Percentiles rank a stretch among this genome's conserved stretches.
These are phyloP conservation scores for Irena cyanogastra DNA, from an alignment of 2,113 vertebrate species.

Conservation along the genomic window DNA sequence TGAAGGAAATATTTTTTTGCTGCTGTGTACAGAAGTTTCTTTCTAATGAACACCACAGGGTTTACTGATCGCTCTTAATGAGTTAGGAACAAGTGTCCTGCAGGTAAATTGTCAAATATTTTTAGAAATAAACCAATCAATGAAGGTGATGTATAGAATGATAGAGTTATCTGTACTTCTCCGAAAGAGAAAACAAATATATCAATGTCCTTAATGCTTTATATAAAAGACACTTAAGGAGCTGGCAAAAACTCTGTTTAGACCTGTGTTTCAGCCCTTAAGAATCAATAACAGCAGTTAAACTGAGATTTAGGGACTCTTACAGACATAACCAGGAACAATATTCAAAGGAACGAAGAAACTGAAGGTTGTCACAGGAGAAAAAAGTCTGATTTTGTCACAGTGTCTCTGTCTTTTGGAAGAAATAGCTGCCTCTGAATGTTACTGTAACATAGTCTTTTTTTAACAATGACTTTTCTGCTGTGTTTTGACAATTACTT, in stretches of 20 bases:
- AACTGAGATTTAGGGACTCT: conserved; percentile 22
- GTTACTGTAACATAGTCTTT: background rate
- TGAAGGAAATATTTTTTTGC: conserved; percentile 44
- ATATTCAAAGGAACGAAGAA: conserved; percentile 11
- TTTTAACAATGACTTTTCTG: background rate
- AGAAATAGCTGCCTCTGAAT: background rate
- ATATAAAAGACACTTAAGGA: conserved; percentile 7
- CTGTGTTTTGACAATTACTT: background rate
- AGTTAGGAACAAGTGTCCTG: conserved; percentile 49
- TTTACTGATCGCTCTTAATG: conserved; percentile 70
- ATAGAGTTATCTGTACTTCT: background rate
- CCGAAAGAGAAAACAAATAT: conserved; percentile 27
- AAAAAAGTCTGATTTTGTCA: background rate
- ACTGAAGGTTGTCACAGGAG: background rate
- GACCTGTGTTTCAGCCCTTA: background rate
- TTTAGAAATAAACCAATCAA: conserved; percentile 60
- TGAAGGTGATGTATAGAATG: conserved; percentile 37
- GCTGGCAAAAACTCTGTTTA: background rate
- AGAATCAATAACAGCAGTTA: conserved; percentile 14
- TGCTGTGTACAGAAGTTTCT: conserved; percentile 46
- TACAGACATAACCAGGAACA: background rate
- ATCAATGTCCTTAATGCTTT: conserved; percentile 17
- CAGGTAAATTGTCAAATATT: conserved; percentile 60
- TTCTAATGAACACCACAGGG: conserved; percentile 71
- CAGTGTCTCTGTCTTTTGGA: background rate